Base-by-base conservation (phyloP, 2,113 vertebrate species). In the Phylloscopus trochiloides region DNA sequence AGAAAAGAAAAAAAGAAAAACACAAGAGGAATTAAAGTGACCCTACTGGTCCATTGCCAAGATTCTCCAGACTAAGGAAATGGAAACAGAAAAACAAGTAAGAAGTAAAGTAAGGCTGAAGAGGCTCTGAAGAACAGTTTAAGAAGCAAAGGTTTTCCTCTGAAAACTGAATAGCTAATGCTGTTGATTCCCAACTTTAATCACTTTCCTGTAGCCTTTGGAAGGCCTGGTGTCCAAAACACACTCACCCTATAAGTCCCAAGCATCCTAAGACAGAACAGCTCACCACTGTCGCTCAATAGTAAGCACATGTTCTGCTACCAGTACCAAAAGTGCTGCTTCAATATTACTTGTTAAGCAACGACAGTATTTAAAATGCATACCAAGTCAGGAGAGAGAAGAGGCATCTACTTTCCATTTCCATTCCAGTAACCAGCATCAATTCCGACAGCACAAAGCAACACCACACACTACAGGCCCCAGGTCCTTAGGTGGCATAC, bases 391-490 rank as follows among this genome's bases (percentile, higher is more conserved):
- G 66, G 22, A 90, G 43, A 78, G 80, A 81, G 21, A 91, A 67
- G 72, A 76, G 19, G 32, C 36, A 66, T 47, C 21, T 43, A 31
- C 24, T 40, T 90, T 36, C 42, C 36, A 76, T 43, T 65, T 90
- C 57, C 71, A 42, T 59, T 72, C 45, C 36, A 62, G 58, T 50
- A 80, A 72, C 12, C 10, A 45, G 32, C 29, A 62, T 9, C 36
- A 54, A 38, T 43, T 89, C 55, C 42, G 54, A 76, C n/a, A 20
- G 24, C 59, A 63, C 24, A 68, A 80, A 76, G 26, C 22, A 40
- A 29, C 9, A 25, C 19, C 2, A 15, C 6, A 28, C 29, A 15
- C 1, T 2, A 16, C 1, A 26, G n/a, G 28, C 15, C n/a, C 25
- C 43, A 36, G 28, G 21, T 59, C 54, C 65, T 43, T 2, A 42